Evolutionary conservation across 1,140 invertebrate genomes (phyloP), one percentile per base, ranked within the genome.

Genomic region (Diabrotica undecimpunctata): DNA sequence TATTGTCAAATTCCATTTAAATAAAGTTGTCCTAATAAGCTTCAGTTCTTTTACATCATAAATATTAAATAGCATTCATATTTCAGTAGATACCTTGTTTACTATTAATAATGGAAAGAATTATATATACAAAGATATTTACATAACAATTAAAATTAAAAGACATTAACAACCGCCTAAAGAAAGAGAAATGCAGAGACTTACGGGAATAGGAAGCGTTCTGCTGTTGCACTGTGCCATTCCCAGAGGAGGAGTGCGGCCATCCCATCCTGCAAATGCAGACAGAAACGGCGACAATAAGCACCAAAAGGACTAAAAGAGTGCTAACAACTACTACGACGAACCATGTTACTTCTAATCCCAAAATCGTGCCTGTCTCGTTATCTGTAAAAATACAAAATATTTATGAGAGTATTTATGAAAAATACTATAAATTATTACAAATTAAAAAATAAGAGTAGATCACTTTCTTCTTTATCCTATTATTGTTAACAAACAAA

Each of bases 261-360:
- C 84, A 46, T 41, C 86, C 83, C 66, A 87, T 83, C 39, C 89
- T 85, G 78, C 89, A 93, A 69, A 91, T 83, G 79, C 90, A 94
- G 69, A 91, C 83, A 14, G 86, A 84, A 11, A 86, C 80, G 46
- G 83, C 85, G 51, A 87, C 85, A n/a, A 88, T 85, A 62, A 85
- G 83, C 13, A 87, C 86, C 66, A 86, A 85, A 68, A 88, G 78
- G 63, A 89, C 81, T 68, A 94, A 80, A 67, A 88, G 79, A 39
- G 85, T 80, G 67, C 86, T 86, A 37, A 90, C 86, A 10, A 90
- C 84, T 56, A 86, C 83, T 37, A 89, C 83, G 53, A 89, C 87
- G 75, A 94, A 88, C 84, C 90, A 88, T 59, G 88, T 86, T 70
- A 87, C 83, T 70, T 88, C 87, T 77, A 92, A 81, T 41, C 91